Conservation (phyloP, 2,888 invertebrate species). For the Clistopyga incitator region DNA sequence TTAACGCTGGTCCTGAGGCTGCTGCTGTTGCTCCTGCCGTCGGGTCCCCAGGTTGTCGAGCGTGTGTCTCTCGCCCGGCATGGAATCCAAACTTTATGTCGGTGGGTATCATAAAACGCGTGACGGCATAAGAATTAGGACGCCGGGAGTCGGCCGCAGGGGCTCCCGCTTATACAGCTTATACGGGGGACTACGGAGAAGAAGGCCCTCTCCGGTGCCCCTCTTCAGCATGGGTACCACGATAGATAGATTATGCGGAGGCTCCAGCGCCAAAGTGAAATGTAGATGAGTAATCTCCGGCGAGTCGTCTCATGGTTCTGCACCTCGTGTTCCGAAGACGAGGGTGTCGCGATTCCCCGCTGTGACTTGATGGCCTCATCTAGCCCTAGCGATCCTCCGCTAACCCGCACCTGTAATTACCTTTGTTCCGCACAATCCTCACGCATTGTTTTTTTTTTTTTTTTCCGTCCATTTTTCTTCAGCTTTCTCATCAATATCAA, state of each 20-base stretch:
- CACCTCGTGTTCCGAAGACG: conserved; percentile 72
- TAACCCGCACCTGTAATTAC: conserved; percentile 80
- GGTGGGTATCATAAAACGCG: conserved; percentile 83
- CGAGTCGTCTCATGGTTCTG: conserved; percentile 66
- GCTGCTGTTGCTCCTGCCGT: conserved; percentile 35
- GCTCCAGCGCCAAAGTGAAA: conserved; percentile 72
- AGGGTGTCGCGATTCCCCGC: conserved; percentile 83
- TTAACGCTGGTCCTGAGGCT: conserved; percentile 76
- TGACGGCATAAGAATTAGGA: conserved; percentile 83
- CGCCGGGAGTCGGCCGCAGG: conserved; percentile 72
- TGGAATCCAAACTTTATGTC: conserved; percentile 83
- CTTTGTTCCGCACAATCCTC: conserved; percentile 77
- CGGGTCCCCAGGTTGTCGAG: conserved; percentile 58
- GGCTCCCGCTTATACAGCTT: conserved; percentile 64
- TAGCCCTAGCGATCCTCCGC: conserved; percentile 74
- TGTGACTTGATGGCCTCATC: conserved; percentile 83
- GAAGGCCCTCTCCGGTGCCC: neutral
- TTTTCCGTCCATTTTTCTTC: too few relatives aligned
- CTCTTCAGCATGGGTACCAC: conserved; percentile 25
- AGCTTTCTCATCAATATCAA: neutral
- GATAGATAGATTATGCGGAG: conserved; percentile 59
- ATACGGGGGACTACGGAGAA: conserved; percentile 10
- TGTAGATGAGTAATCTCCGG: conserved; percentile 83
- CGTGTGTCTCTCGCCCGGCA: conserved; percentile 61
- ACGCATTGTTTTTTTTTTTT: conserved; percentile 66